Conservation (phyloP, 1,140 invertebrate species). For the Magallana angulata region DNA sequence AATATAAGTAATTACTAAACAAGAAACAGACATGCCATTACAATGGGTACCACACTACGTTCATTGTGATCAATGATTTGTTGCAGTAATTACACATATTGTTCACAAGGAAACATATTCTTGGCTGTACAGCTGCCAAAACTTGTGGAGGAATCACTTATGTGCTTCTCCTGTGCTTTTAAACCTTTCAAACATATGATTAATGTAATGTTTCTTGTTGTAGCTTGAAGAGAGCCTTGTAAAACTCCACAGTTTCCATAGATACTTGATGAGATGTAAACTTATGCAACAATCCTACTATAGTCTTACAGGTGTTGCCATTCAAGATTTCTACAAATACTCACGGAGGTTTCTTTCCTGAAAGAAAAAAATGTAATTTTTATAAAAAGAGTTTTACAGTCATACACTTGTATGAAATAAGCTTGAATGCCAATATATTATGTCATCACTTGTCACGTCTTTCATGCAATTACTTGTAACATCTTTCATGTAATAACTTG, state of each 20-base stretch:
- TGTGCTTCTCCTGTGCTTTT: not conserved
- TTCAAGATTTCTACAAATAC: slow-evolving; percentile 56
- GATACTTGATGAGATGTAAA: slow-evolving; percentile 14
- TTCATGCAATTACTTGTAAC: no score
- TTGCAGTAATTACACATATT: not conserved
- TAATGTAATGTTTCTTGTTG: slow-evolving; percentile 34
- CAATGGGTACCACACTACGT: not conserved
- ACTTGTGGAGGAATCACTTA: not conserved
- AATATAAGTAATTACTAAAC: not conserved
- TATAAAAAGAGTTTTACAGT: no score
- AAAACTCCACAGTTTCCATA: slow-evolving; percentile 22
- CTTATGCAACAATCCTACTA: slow-evolving; percentile 4
- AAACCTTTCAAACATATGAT: slow-evolving; percentile 19
- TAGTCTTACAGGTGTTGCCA: slow-evolving; percentile 9
- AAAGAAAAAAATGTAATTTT: slow-evolving; percentile 23
- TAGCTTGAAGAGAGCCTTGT: not conserved
- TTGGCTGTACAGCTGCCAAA: slow-evolving; percentile 3
- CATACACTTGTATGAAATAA: no score
- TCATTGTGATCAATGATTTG: not conserved
- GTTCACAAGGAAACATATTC: not conserved
- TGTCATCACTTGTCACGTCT: no score
- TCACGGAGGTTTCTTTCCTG: slow-evolving; percentile 74
- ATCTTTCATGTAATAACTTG: no score
- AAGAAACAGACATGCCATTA: not conserved
- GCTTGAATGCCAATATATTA: no score